These are phyloP conservation scores for Pontoporia blainvillei DNA, from an alignment of 2,113 vertebrate species.

Conservation along the genomic window DNA sequence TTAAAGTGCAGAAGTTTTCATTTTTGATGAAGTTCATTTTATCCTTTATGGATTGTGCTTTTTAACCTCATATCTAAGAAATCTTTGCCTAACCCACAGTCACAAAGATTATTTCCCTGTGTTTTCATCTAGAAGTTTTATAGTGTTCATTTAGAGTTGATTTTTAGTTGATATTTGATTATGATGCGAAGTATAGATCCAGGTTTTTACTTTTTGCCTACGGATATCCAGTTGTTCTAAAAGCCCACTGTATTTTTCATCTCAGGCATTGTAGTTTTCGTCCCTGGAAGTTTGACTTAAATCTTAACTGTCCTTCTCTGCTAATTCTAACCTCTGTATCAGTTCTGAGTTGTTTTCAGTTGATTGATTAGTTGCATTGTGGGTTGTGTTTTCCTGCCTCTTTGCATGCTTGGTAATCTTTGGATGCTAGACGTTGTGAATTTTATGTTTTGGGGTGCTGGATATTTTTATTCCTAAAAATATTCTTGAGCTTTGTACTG, in stretches of 20 bases:
- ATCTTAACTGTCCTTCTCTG: background rate
- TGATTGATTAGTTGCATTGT: background rate
- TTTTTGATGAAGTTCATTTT: background rate
- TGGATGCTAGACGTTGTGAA: background rate
- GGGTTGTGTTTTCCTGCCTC: background rate
- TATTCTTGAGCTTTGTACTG: background rate
- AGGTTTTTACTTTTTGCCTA: background rate
- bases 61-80: constrained; percentile 20
- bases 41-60: background rate
- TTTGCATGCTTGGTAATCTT: background rate
- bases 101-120: background rate
- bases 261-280: background rate
- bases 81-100: background rate
- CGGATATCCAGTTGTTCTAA: background rate
- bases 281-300: background rate
- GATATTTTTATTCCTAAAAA: background rate
- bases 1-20: background rate
- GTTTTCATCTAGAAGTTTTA: background rate
- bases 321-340: background rate
- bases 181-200: background rate
- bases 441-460: background rate
- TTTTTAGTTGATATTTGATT: background rate
- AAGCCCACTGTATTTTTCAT: background rate
- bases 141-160: background rate
- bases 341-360: background rate